Evolutionary conservation across 2,797 vertebrate genomes (phyloP), one percentile per base, ranked within the genome.

Genomic region (Anas bahamensis): DNA sequence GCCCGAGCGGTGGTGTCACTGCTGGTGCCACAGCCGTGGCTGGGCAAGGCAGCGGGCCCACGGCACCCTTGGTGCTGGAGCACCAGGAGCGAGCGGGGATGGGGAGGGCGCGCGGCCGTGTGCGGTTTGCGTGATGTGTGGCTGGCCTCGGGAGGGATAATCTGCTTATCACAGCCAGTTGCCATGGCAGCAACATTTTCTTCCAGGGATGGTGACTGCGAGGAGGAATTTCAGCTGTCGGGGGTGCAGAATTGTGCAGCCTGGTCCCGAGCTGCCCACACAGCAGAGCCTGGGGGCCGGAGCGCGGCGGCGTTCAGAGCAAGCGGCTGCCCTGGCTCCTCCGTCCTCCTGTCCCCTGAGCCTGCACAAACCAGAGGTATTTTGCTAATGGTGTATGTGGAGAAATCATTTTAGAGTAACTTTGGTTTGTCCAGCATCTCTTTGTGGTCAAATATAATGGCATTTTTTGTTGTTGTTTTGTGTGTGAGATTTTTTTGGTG

Each of bases 261-360:
- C 61, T 5, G 6, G 61, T 19, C 35, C 59, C 4, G 11, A 39
- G 16, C 35, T 61, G 59, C 28, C 14, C 19, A 7, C 29, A 41
- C 18, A 7, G 18, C 23, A 8, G 48, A 4, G 23, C 46, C 46
- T 48, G 46, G 21, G 44, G 46, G 21, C 48, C 23, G 1, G 48
- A 48, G 48, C 3, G 48, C 7, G 48, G 48, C 3, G 5, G 48
- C 5, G 13, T 48, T 48, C 7, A 3, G 48, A 14, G 23, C 48
- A 48, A 50, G 35, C 1, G 24, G 53, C 60, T 41, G 70, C 52
- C 17, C 33, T 8, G 60, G 33, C 13, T 24, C 28, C 81, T 52
- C 70, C 0, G 2, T 7, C 55, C 48, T 26, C 55, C 24, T 13
- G 13, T 21, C 35, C 48, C 0, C 0, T 4, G 7, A 3, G 1